These are phyloP conservation scores for Drosophila longiperda DNA, from an alignment of 2,888 invertebrate genomes.

Conservation along the genomic window DNA sequence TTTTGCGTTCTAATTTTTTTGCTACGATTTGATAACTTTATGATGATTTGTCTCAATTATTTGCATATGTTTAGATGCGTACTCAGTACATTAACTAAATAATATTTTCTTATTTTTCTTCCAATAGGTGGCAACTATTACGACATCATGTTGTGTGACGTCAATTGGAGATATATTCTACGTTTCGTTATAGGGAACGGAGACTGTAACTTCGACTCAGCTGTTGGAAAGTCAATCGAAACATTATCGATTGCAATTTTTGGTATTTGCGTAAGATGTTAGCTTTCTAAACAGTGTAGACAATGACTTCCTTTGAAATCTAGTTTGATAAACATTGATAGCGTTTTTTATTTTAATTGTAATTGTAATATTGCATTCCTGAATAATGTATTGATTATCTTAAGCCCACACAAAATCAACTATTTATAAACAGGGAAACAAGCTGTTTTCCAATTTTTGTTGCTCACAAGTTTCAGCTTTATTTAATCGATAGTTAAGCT, in stretches of 20 bases:
- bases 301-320: background rate
- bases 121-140: background rate
- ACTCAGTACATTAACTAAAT: background rate
- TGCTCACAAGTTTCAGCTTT: background rate
- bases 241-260: constrained; percentile 29
- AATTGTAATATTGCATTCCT: background rate
- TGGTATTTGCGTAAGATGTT: background rate
- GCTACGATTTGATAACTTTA: constrained; percentile 32
- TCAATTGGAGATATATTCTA: constrained; percentile 1
- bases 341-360: background rate
- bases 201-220: constrained; percentile 33
- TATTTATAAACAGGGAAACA: background rate
- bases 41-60: constrained; percentile 1
- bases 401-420: background rate
- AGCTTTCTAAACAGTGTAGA: background rate
- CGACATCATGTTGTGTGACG: constrained; percentile 17
- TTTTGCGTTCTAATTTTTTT: constrained; percentile 37
- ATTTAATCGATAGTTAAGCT: background rate
- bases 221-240: constrained; percentile 31
- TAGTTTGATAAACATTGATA: background rate
- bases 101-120: background rate
- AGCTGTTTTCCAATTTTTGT: background rate
- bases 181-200: constrained; percentile 12
- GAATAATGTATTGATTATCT: background rate
- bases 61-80: background rate